Evolutionary conservation across 2,113 vertebrate species (phyloP), one percentile per base, ranked within the genome.

Genomic region (Poicephalus meyeri): DNA sequence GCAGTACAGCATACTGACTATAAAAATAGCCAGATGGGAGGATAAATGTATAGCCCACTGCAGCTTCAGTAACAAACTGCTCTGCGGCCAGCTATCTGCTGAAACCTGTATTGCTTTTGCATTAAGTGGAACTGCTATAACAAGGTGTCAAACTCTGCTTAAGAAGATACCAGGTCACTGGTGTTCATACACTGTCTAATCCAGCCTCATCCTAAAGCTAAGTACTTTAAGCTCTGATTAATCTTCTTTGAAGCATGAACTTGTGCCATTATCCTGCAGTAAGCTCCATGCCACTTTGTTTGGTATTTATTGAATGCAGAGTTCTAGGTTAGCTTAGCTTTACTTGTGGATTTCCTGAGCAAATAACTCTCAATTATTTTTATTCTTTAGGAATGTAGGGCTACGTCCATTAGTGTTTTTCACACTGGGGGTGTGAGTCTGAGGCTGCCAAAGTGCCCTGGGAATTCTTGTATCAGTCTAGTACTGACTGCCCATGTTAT

Each of bases 241-340:
- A 96, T 94, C 96, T 93, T 80, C 91, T 95, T 82, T 94, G 80
- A 93, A 95, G 92, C 7, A 15, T 89, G 80, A 93, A 89, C 61
- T 49, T 55, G 86, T 86, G 69, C 81, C 12, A 4, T 93, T 88
- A 92, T 87, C 61, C 65, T 76, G 44, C 80, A 81, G 83, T 56
- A 66, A 73, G 81, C 76, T 74, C 55, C 0, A 1, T 68, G 80
- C 56, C 6, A 0, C 28, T 29, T 0, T 64, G 56, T 72, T 37
- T n/a, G 56, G 77, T 74, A 81, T 55, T 76, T 44, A 14, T 9
- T 72, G 76, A 58, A 16, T 18, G 44, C 6, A 19, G 23, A 69
- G 65, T 61, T 81, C 73, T 69, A 33, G 92, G 73, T 72, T 89
- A 65, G 86, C 41, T 89, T 82, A 11, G 86, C 47, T 84, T 52